Base-by-base conservation (phyloP, 2,113 vertebrate species). In the Athene noctua region DNA sequence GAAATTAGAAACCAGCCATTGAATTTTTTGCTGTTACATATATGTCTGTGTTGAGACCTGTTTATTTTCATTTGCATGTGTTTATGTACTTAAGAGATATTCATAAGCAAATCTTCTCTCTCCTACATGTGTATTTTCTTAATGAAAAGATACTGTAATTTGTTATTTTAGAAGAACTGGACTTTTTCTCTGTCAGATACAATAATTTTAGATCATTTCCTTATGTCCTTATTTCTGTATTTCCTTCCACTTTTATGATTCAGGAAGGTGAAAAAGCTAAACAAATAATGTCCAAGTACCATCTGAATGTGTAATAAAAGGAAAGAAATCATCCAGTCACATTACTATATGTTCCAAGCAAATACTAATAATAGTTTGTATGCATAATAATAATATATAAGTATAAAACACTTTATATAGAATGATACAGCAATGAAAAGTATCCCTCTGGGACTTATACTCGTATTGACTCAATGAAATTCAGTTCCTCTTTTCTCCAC, bases 391-490 rank as follows among this genome's bases (percentile, higher is more conserved):
- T 91, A 82, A 68, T 44, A 66, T 20, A 23, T 87, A 79, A 79
- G 58, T 80, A 82, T 90, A 90, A 96, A 91, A 93, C 21, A 68
- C 79, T 61, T 22, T n/a, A 82, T 73, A 54, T 61, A 81, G 74
- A 95, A n/a, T 1, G 3, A 67, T 29, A 40, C 13, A 83, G 29
- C 8, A 38, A 63, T 22, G 61, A 90, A 91, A 90, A 95, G 78
- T 55, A n/a, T 79, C 77, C 91, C 65, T 87, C 82, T 85, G 80
- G 57, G 87, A 75, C 61, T 95, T 93, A 47, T 32, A 89, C 90
- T 77, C 52, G 96, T 97, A 94, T 62, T 75, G 75, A 90, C 92
- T 92, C 86, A 81, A 91, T 82, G 86, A 95, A 88, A 86, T 80
- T 92, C 75, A 92, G 62, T 96, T 72, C n/a, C 58, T 87, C 77